These are phyloP conservation scores for Alectura lathami DNA, from an alignment of 2,113 vertebrate species.

Conservation along the genomic window DNA sequence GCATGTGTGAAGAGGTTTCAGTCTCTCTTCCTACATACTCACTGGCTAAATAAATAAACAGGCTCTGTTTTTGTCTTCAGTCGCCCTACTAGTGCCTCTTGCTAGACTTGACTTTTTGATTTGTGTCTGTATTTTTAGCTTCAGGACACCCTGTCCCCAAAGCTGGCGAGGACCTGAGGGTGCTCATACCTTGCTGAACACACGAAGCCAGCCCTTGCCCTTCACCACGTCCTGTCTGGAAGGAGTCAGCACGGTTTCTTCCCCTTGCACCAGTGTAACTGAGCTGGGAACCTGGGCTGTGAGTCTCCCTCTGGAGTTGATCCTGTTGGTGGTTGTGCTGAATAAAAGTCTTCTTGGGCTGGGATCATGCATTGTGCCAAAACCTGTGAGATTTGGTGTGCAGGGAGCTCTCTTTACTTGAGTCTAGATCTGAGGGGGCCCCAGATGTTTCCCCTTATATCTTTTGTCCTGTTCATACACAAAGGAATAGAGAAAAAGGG, in stretches of 20 bases:
- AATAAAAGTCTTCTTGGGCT: not conserved
- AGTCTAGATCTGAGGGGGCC: not conserved
- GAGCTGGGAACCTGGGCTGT: not conserved
- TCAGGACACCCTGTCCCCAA: slow-evolving; percentile 14
- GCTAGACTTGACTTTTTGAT: slow-evolving; percentile 28
- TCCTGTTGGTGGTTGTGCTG: not conserved
- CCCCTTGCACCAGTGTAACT: accelerated
- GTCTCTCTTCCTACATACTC: not conserved
- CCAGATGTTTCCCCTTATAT: not conserved
- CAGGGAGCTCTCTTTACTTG: too few relatives aligned
- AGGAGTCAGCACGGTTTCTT: not conserved
- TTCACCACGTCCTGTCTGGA: not conserved
- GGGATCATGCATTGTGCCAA: not conserved
- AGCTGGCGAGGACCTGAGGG: not conserved
- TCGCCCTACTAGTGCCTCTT: not conserved
- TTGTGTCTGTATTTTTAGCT: slow-evolving; percentile 56
- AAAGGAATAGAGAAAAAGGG: not conserved
- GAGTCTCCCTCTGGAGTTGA: not conserved
- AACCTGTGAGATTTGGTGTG: not conserved
- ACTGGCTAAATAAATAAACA: slow-evolving; percentile 12
- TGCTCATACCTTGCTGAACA: not conserved
- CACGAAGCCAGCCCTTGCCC: not conserved
- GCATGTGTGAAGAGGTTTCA: not conserved
- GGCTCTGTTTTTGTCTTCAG: not conserved
- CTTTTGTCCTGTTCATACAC: not conserved